These are phyloP conservation scores for Acanthosepion lycidas DNA, from an alignment of 2,888 invertebrate genomes.

Conservation along the genomic window DNA sequence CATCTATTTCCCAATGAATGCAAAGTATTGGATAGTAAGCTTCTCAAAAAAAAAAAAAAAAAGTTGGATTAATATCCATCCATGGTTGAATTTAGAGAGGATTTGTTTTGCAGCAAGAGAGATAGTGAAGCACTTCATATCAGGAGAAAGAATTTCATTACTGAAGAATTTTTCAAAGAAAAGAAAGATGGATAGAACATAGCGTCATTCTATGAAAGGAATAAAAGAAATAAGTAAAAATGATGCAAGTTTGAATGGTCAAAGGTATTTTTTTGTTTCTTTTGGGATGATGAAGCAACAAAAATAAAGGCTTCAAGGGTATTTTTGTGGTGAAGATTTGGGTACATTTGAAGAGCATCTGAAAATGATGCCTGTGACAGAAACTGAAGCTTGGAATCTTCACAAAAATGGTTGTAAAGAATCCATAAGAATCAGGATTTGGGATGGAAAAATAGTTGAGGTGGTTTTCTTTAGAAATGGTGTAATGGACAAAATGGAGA, in stretches of 20 bases:
- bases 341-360: neutral
- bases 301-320: neutral
- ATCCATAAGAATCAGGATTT: neutral
- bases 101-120: neutral
- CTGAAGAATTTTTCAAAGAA: neutral
- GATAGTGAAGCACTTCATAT: neutral
- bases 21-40: neutral
- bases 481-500: neutral
- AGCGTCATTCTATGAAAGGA: conserved; percentile 13
- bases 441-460: too few relatives aligned
- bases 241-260: neutral
- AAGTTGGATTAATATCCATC: neutral
- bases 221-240: neutral
- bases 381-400: neutral
- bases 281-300: neutral
- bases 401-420: neutral
- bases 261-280: neutral
- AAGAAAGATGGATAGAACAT: neutral
- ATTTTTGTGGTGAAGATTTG: neutral
- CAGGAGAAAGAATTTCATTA: neutral
- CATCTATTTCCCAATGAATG: neutral
- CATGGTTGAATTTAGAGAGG: neutral
- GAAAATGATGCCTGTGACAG: neutral
- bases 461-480: neutral
- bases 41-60: neutral